Percentiles rank a stretch among this genome's conserved stretches.
Conservation (phyloP, 2,797 vertebrate genomes). For the Potorous gilbertii region DNA sequence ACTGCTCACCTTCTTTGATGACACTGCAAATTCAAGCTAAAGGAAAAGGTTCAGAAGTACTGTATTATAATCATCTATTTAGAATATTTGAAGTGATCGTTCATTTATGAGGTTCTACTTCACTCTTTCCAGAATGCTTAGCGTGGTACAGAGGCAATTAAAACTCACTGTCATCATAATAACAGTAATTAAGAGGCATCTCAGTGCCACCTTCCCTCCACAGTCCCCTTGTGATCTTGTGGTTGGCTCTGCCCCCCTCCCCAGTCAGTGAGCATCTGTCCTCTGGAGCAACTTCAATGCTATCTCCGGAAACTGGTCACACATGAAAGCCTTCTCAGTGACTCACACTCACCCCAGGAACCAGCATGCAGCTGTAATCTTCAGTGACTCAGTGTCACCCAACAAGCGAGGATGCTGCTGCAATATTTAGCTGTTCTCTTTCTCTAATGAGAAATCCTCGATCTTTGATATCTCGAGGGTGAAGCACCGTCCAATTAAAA, state of each 20-base stretch:
- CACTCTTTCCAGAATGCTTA: conserved; percentile 49
- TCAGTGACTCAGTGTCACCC: conserved; percentile 35
- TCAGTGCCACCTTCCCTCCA: neutral
- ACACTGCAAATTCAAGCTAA: conserved; percentile 3
- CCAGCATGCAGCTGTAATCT: neutral
- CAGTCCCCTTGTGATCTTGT: conserved; percentile 29
- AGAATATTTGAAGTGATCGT: conserved; percentile 67
- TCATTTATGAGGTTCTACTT: conserved; percentile 62
- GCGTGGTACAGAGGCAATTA: conserved; percentile 53
- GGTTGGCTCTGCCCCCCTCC: neutral
- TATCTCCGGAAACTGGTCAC: neutral
- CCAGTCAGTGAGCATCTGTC: conserved; percentile 11
- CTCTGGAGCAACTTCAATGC: neutral
- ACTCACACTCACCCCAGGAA: neutral
- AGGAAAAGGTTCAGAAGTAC: conserved; percentile 47
- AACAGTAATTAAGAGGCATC: conserved; percentile 44
- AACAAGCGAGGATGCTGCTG: neutral
- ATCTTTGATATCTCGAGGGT: conserved; percentile 12
- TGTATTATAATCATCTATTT: conserved; percentile 60
- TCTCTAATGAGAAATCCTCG: conserved; percentile 1
- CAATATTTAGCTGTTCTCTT: conserved; percentile 27
- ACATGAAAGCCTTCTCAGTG: neutral
- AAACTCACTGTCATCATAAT: conserved; percentile 52
- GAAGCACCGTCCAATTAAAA: conserved; percentile 44
- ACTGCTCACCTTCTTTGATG: neutral